A percentile compares a stretch with the other conserved stretches of the same genome.
These are phyloP conservation scores for Anoplophora glabripennis DNA, from an alignment of 1,140 invertebrate genomes.

Conservation along the genomic window DNA sequence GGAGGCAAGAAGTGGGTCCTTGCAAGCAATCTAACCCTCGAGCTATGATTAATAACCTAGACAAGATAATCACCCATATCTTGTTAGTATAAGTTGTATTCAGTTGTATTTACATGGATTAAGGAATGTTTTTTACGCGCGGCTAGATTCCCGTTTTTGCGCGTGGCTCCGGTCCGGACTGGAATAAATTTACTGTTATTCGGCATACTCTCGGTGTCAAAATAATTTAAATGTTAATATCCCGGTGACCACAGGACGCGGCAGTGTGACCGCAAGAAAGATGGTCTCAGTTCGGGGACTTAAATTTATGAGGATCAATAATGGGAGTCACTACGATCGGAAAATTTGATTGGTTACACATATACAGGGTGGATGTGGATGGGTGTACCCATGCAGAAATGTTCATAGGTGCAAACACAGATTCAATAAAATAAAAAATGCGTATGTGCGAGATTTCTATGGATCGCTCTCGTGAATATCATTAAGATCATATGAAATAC, in stretches of 20 bases:
- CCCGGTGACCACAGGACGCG: neutral
- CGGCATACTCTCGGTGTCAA: neutral
- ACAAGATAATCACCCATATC: conserved; percentile 39
- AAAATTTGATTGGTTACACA: too few species aligned
- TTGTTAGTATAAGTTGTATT: conserved; percentile 33
- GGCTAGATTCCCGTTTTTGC: neutral
- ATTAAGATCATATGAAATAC: too few species aligned
- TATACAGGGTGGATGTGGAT: too few species aligned
- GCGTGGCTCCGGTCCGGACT: neutral
- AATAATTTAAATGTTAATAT: conserved; percentile 3
- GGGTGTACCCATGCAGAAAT: too few species aligned
- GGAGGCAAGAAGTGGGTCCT: neutral
- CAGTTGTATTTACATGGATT: conserved; percentile 31
- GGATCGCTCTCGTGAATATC: too few species aligned
- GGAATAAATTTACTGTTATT: neutral
- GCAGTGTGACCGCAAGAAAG: neutral
- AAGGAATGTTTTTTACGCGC: conserved; percentile 20
- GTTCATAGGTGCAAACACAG: too few species aligned
- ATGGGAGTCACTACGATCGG: too few species aligned
- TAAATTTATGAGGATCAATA: too few species aligned
- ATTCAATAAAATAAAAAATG: too few species aligned
- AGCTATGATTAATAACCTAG: conserved; percentile 34
- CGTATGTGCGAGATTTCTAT: too few species aligned
- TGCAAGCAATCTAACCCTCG: conserved; percentile 19
- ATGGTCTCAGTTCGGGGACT: too few species aligned